Evolutionary conservation across 2,797 vertebrate genomes (phyloP), one percentile per base, ranked within the genome.

Genomic region (Chaetophractus vellerosus): DNA sequence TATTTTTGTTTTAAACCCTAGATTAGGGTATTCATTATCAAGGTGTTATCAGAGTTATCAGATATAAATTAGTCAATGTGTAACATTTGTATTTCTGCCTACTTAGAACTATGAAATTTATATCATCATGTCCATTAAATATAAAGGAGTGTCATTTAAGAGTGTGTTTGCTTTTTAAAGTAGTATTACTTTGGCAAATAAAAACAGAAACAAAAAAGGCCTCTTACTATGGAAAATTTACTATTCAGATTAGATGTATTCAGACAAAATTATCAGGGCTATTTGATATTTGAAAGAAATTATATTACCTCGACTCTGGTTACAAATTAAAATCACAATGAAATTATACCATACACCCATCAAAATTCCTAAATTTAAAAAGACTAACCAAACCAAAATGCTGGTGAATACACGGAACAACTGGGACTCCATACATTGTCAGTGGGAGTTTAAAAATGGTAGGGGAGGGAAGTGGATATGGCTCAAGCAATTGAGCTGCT

Each of bases 81-180:
- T 93, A 26, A 55, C 41, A 72, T 88, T 86, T 90, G 9, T 81
- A 88, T 82, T 76, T 76, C 69, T 83, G n/a, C 12, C 55, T 59
- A 19, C 57, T 91, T 90, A 19, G 68, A 88, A 88, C 83, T 64
- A 64, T 38, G 21, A 87, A 63, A 88, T 91, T 78, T 88, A 36
- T 78, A 24, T 21, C 41, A 36, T 45, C 12, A 26, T 59, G 21
- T 31, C 69, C 38, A 79, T 66, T 84, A 78, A 50, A 83, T 80
- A 28, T n/a, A 74, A 52, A 21, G 28, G 7, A 72, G 50, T 80
- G 28, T 88, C 18, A 48, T 0, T 93, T 87, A 45, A 82, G 31
- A 38, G 1, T 79, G 7, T 88, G 33, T 79, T 76, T 84, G 69
- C 45, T 92, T 94, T 90, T 85, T 84, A 88, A 89, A 85, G 33